A percentile compares a stretch with the other conserved stretches of the same genome.
These are phyloP conservation scores for Parotocinclus haroldoi DNA, from an alignment of 2,797 vertebrate species.

Conservation along the genomic window DNA sequence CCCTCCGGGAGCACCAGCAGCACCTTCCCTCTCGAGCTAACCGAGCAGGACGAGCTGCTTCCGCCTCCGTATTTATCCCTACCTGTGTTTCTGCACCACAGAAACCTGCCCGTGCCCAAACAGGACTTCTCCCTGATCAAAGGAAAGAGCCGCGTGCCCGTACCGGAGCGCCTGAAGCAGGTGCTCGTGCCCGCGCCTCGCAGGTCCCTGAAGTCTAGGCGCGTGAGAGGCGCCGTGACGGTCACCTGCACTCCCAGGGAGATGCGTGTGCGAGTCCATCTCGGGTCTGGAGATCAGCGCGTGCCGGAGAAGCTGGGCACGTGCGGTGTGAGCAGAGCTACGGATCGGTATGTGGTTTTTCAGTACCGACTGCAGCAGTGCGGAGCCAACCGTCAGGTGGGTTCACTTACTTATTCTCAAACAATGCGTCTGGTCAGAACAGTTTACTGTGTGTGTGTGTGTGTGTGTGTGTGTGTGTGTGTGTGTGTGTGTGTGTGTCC, in stretches of 20 bases:
- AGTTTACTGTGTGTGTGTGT: neutral
- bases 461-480: neutral
- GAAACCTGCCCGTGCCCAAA: constrained; percentile 55
- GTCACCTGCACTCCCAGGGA: constrained; percentile 49
- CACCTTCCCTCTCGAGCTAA: neutral
- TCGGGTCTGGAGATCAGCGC: neutral
- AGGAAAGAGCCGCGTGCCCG: constrained; percentile 44
- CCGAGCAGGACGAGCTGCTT: neutral
- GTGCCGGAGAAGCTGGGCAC: constrained; percentile 58
- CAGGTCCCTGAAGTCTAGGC: neutral
- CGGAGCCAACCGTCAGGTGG: constrained; percentile 49
- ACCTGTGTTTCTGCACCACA: constrained; percentile 57
- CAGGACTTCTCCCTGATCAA: constrained; percentile 47
- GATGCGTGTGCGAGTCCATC: constrained; percentile 62
- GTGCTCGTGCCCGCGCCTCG: constrained; percentile 59
- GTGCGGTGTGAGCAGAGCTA: constrained; percentile 50
- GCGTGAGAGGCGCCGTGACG: constrained; percentile 21
- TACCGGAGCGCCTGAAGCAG: constrained; percentile 46
- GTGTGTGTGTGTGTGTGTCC: too few relatives aligned
- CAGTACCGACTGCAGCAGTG: constrained; percentile 57
- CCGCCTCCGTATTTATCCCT: constrained; percentile 51
- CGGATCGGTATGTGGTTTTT: constrained; percentile 54
- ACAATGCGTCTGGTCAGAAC: too few relatives aligned
- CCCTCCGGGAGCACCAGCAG: neutral
- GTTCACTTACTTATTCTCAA: constrained; percentile 16